Percentiles rank a stretch among this genome's conserved stretches.
Conservation (phyloP, 2,113 vertebrate genomes). For the Chaetodon auriga region DNA sequence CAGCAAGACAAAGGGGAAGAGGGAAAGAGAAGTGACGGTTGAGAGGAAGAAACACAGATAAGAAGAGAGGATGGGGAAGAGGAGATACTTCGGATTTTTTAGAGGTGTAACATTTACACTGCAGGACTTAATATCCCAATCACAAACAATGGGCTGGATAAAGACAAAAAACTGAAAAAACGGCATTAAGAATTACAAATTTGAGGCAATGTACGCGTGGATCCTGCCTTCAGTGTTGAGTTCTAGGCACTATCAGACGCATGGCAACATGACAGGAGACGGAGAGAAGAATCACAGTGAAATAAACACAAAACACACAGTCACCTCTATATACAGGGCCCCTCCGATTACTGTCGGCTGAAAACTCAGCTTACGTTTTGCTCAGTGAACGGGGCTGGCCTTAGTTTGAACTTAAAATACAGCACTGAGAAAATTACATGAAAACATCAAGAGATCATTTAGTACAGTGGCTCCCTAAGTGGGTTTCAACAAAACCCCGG, state of each 20-base stretch:
- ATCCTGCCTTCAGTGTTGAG: not conserved
- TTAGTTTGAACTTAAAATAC: constrained; percentile 3
- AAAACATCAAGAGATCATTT: constrained; percentile 22
- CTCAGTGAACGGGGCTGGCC: not conserved
- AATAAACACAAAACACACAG: constrained; percentile 15
- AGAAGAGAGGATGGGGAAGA: not conserved
- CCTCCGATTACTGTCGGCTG: not conserved
- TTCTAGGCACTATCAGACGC: constrained; percentile 43
- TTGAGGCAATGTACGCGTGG: not conserved
- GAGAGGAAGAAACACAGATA: not conserved
- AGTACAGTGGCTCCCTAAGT: constrained; percentile 21
- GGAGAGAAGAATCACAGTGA: constrained; percentile 37
- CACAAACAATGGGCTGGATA: not conserved
- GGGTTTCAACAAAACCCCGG: constrained; percentile 13
- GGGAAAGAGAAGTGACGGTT: not conserved
- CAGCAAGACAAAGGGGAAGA: not conserved
- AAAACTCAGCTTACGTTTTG: constrained; percentile 2
- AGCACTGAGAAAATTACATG: constrained; percentile 28
- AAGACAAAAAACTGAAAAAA: constrained; percentile 13
- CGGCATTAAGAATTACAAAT: constrained; percentile 37
- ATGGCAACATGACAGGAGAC: constrained; percentile 41
- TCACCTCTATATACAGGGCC: constrained; percentile 41
- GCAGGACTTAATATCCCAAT: not conserved
- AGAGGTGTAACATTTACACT: constrained; percentile 13
- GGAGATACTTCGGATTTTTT: not conserved